Conservation (phyloP, 1,140 invertebrate species). For the Cydia fagiglandana region DNA sequence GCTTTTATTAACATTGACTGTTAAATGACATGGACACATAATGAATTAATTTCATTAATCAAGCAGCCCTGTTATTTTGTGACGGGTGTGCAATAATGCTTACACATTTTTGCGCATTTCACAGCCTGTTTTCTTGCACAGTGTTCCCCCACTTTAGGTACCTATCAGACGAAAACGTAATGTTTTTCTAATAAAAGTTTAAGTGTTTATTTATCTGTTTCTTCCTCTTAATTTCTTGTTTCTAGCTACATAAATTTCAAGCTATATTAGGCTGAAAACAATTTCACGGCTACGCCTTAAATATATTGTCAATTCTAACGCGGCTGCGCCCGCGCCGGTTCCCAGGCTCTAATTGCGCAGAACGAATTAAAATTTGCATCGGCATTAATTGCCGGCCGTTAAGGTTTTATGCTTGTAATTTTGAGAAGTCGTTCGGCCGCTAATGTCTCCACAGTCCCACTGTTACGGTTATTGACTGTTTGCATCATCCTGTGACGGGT, state of each 20-base stretch:
- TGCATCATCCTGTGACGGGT: background rate
- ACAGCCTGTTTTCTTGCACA: no score
- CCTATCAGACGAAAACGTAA: no score
- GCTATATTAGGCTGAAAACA: background rate
- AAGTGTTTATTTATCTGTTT: no score
- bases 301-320: slow-evolving; percentile 21
- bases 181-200: no score
- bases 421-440: slow-evolving; percentile 17
- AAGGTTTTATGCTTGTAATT: slow-evolving; percentile 11
- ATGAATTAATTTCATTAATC: no score
- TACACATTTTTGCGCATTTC: no score
- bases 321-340: background rate
- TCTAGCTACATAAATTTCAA: background rate
- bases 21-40: no score
- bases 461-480: background rate
- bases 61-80: no score
- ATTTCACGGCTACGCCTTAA: background rate
- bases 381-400: slow-evolving; percentile 22
- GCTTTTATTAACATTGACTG: no score
- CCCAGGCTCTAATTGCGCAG: slow-evolving; percentile 25
- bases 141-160: no score
- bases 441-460: background rate
- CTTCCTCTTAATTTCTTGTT: background rate
- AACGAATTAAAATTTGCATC: slow-evolving; percentile 28
- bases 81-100: no score